Evolutionary conservation across 64 coral and sea anemone genomes (phyloP).

Genomic region (Pocillopora damicornis): DNA sequence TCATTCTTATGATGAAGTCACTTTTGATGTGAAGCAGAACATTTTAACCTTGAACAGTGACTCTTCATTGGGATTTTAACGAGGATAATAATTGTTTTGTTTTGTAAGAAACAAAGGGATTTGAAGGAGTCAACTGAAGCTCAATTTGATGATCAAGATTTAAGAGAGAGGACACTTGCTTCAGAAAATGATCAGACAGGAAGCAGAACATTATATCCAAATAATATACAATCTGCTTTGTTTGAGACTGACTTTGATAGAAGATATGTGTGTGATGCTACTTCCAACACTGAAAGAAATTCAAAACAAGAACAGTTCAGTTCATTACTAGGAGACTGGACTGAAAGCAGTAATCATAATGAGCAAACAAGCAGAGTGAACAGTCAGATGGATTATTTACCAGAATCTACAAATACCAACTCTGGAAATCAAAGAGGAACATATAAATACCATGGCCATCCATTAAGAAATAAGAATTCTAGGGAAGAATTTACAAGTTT

Average conservation of each 20-base stretch:
- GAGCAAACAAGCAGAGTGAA: not conserved
- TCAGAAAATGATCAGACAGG: not conserved
- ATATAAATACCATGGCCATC: not conserved
- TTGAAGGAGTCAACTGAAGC: not conserved
- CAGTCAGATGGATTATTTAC: not conserved
- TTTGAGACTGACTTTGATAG: not conserved
- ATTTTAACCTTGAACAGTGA: no score
- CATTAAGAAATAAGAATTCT: not conserved
- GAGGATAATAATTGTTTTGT: not conserved
- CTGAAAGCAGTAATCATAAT: not conserved
- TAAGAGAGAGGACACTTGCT: not conserved
- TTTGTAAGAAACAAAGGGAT: constrained; percentile 4
- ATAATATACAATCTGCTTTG: not conserved
- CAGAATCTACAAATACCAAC: not conserved
- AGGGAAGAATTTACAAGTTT: not conserved
- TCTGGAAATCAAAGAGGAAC: not conserved
- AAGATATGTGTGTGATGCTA: not conserved
- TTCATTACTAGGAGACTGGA: not conserved
- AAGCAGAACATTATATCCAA: not conserved
- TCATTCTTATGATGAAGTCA: not conserved
- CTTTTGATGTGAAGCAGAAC: not conserved
- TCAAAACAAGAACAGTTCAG: not conserved
- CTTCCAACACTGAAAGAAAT: not conserved
- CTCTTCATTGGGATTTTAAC: not conserved
- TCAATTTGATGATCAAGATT: not conserved